These are phyloP conservation scores for Epizoanthus illoricatus DNA, from an alignment of 92 coral and sea anemone species.

Conservation along the genomic window DNA sequence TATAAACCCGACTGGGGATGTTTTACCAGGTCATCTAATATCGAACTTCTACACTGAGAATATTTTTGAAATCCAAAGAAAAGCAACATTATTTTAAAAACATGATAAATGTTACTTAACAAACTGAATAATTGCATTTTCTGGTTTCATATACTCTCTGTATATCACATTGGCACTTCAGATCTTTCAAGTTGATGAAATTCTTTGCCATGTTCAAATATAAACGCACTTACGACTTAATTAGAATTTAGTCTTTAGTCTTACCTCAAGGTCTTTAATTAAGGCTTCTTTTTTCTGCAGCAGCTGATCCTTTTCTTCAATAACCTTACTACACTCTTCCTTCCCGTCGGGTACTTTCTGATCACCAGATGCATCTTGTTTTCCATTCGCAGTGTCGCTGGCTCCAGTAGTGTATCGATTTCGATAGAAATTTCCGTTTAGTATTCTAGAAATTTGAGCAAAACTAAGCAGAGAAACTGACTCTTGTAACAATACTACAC, in stretches of 20 bases:
- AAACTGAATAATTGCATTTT: no score
- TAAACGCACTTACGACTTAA: no score
- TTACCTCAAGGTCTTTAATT: slow-evolving; percentile 86
- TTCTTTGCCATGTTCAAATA: no score
- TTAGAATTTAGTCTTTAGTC: neutral
- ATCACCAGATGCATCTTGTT: neutral
- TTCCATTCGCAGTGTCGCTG: slow-evolving; percentile 4
- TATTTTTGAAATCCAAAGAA: no score
- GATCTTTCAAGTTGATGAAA: no score
- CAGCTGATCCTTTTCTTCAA: slow-evolving; percentile 69
- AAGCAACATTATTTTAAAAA: no score
- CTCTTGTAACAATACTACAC: slow-evolving; percentile 15
- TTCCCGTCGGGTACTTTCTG: neutral
- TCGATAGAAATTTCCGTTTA: slow-evolving; percentile 18
- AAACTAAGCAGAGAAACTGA: slow-evolving; percentile 3
- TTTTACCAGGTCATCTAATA: no score
- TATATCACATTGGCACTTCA: no score
- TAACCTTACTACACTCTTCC: slow-evolving; percentile 15
- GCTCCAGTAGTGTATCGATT: slow-evolving; percentile 22
- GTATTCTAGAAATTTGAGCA: slow-evolving; percentile 2
- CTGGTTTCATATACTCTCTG: no score
- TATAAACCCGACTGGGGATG: no score
- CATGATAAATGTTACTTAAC: no score
- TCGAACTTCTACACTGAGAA: no score
- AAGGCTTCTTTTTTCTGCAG: slow-evolving; percentile 81